phyloP scores from a whole-genome alignment of 2,113 vertebrate species.

The Phocoena phocoena region DNA sequence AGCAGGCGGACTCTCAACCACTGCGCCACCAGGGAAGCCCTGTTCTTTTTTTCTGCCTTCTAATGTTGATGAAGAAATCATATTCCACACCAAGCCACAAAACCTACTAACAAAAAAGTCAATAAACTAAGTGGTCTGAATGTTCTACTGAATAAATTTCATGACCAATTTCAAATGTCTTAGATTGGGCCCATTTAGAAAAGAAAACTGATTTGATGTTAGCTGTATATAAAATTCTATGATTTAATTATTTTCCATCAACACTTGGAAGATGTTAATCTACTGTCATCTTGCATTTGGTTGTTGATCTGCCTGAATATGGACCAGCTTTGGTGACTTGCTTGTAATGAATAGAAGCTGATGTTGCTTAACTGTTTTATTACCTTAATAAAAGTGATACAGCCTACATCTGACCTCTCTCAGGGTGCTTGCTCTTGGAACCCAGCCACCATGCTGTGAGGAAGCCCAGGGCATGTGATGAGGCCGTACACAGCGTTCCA shows the following conservation, averaged over 20 bases:
- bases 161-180: background rate
- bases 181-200: background rate
- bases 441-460: background rate
- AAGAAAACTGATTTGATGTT: background rate
- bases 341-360: background rate
- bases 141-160: conserved; percentile 17
- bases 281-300: background rate
- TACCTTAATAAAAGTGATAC: background rate
- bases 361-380: background rate
- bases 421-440: background rate
- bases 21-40: too few species aligned
- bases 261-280: background rate
- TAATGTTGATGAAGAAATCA: background rate
- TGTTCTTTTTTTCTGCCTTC: background rate
- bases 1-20: too few species aligned
- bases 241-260: background rate
- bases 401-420: background rate
- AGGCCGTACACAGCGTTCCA: background rate
- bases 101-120: background rate
- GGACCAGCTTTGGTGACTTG: background rate
- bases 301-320: background rate
- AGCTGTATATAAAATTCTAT: background rate
- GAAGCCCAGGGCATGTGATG: background rate
- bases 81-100: background rate
- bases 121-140: background rate